phyloP scores from a whole-genome alignment of 2,113 vertebrate species.

The Callospermophilus lateralis region DNA sequence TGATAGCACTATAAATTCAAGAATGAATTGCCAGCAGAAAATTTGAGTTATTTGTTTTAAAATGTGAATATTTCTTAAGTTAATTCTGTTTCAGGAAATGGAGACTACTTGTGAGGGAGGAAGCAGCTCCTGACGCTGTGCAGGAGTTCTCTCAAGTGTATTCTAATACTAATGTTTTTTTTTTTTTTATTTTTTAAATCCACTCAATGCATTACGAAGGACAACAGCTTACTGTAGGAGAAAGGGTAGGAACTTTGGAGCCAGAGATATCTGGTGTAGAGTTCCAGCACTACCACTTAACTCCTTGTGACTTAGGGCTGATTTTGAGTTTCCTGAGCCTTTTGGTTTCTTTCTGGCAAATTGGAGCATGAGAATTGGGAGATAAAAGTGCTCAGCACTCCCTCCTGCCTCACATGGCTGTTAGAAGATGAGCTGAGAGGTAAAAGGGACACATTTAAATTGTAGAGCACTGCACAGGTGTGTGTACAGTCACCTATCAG shows the following conservation, averaged over 20 bases:
- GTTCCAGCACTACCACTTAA: background rate
- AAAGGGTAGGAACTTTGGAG: background rate
- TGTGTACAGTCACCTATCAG: no score
- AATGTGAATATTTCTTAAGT: conserved; percentile 33
- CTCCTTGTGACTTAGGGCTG: background rate
- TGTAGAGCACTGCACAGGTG: background rate
- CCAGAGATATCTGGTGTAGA: background rate
- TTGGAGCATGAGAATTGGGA: background rate
- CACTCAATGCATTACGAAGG: background rate
- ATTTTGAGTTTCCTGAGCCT: background rate
- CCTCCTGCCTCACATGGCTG: background rate
- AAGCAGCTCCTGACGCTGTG: conserved; percentile 33
- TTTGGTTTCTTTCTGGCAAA: background rate
- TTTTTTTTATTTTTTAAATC: background rate
- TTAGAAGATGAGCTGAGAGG: background rate
- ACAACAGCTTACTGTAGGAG: background rate
- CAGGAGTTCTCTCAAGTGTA: background rate
- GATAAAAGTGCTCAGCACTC: no score
- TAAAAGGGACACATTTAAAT: background rate
- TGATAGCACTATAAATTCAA: conserved; percentile 39
- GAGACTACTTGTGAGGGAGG: conserved; percentile 16
- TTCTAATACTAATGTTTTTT: background rate
- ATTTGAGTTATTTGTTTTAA: conserved; percentile 36
- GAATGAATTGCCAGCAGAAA: background rate
- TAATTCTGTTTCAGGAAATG: conserved; percentile 34